Conservation (phyloP, 2,888 invertebrate species). For the Baronia brevicornis region DNA sequence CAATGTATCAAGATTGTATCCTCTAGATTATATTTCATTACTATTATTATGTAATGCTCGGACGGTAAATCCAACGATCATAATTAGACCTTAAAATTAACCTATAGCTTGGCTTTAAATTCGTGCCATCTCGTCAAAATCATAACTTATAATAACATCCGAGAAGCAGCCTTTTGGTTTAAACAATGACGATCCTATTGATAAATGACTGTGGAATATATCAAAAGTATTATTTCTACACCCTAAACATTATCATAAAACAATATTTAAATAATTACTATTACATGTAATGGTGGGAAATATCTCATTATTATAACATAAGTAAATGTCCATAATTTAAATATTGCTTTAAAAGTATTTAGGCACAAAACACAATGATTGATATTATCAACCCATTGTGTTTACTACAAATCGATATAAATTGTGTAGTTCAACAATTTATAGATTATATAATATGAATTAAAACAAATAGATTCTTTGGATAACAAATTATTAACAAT, state of each 20-base stretch:
- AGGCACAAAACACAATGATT: slow-evolving; percentile 42
- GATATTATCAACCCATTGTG: slow-evolving; percentile 34
- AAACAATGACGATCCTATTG: slow-evolving; percentile 56
- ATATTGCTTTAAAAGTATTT: slow-evolving; percentile 61
- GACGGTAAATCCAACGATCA: slow-evolving; percentile 73
- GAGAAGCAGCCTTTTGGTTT: slow-evolving; percentile 73
- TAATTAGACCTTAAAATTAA: slow-evolving; percentile 67
- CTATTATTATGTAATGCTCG: slow-evolving; percentile 68
- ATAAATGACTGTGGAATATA: slow-evolving; percentile 74
- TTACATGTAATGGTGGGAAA: slow-evolving; percentile 67
- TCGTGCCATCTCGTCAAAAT: slow-evolving; percentile 69
- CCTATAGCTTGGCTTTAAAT: slow-evolving; percentile 73
- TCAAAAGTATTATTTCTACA: slow-evolving; percentile 53
- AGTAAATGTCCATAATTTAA: slow-evolving; percentile 57
- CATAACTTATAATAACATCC: slow-evolving; percentile 64
- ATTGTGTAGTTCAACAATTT: slow-evolving; percentile 53
- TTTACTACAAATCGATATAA: slow-evolving; percentile 54
- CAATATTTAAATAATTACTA: slow-evolving; percentile 66
- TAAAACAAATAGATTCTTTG: slow-evolving; percentile 63
- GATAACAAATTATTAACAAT: slow-evolving; percentile 68
- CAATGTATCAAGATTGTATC: slow-evolving; percentile 54
- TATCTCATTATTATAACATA: slow-evolving; percentile 46
- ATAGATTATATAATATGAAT: slow-evolving; percentile 55
- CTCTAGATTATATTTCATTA: slow-evolving; percentile 61
- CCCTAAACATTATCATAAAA: slow-evolving; percentile 63